These are phyloP conservation scores for Coccyzus lansbergi DNA, from an alignment of 2,797 vertebrate species.

Conservation along the genomic window DNA sequence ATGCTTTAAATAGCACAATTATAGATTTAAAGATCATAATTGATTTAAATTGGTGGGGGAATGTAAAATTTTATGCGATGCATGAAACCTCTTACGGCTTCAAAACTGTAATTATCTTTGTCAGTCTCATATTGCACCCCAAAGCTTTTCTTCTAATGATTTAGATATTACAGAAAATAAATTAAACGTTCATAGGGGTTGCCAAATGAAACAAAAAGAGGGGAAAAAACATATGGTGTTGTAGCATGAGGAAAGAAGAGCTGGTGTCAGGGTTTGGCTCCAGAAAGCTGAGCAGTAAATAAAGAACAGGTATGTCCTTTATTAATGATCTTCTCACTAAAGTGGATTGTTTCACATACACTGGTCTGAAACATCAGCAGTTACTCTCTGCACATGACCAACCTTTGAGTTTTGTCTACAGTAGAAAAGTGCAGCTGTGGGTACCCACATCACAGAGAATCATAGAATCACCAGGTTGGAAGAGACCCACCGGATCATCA, in stretches of 20 bases:
- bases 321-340: neutral
- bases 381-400: neutral
- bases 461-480: too few species aligned
- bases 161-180: neutral
- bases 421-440: neutral
- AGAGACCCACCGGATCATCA: too few species aligned
- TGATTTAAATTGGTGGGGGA: constrained; percentile 65
- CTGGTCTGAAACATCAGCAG: neutral
- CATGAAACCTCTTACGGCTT: constrained; percentile 62
- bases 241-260: neutral
- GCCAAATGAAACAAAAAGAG: neutral
- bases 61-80: constrained; percentile 68
- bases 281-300: neutral
- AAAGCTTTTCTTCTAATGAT: constrained; percentile 3
- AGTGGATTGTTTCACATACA: neutral
- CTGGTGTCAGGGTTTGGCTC: neutral
- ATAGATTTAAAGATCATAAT: constrained; percentile 68
- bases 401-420: neutral
- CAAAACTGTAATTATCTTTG: constrained; percentile 43
- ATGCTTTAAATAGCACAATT: constrained; percentile 63
- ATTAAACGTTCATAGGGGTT: neutral
- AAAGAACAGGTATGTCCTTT: neutral
- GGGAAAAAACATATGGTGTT: neutral
- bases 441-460: neutral
- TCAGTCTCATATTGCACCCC: constrained; percentile 27